A percentile compares a stretch with the other conserved stretches of the same genome.
Conservation (phyloP, 2,113 vertebrate genomes). For the Trematocara unimaculatum region DNA sequence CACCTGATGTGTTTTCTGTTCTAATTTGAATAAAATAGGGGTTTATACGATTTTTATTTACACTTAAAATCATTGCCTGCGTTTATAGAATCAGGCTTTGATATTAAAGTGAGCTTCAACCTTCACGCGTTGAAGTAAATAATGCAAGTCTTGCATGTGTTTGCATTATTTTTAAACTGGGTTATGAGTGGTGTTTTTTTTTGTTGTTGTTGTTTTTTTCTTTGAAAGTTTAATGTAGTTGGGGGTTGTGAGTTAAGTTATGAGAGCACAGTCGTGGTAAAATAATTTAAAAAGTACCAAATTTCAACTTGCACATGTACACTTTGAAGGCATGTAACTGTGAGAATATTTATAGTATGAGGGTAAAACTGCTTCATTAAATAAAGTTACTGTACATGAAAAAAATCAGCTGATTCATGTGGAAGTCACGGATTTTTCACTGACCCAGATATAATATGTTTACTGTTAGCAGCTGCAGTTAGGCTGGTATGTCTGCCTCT, state of each 20-base stretch:
- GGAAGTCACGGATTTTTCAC: background rate
- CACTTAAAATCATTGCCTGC: background rate
- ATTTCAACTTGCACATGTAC: background rate
- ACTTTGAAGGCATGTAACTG: background rate
- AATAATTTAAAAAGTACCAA: background rate
- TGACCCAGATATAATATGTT: background rate
- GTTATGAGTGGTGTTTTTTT: rapidly evolving
- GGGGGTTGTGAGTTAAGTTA: background rate
- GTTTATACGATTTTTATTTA: background rate
- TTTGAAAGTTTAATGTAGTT: background rate
- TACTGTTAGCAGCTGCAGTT: background rate
- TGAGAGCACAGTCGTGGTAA: background rate
- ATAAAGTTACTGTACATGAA: background rate
- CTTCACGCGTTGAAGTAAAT: background rate
- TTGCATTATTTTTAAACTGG: background rate
- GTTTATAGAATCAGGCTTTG: background rate
- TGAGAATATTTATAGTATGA: background rate
- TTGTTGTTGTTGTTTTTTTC: rapidly evolving
- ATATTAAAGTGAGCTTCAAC: background rate
- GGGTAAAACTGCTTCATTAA: background rate
- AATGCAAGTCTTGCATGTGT: background rate
- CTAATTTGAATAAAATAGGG: background rate
- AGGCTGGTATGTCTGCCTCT: too few species aligned
- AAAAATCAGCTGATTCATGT: background rate
- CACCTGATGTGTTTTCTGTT: background rate